These are phyloP conservation scores for Xenotilapia caudafasciata DNA, from an alignment of 2,113 vertebrate species.

Conservation along the genomic window DNA sequence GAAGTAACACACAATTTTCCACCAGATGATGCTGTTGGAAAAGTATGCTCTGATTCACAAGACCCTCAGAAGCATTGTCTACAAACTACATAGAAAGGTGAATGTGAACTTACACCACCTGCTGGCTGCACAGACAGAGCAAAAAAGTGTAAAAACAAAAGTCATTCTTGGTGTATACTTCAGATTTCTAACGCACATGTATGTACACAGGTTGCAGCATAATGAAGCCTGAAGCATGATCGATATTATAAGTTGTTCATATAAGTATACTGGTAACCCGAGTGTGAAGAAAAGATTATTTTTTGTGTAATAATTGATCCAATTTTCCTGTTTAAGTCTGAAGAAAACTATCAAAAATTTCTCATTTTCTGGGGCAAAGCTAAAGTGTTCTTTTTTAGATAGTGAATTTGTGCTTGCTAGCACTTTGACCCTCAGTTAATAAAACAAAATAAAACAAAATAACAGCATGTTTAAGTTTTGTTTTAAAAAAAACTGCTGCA, in stretches of 20 bases:
- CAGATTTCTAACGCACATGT: neutral
- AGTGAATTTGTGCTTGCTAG: neutral
- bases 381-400: neutral
- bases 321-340: neutral
- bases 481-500: rapidly evolving
- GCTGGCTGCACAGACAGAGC: neutral
- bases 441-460: neutral
- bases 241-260: neutral
- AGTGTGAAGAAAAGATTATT: neutral
- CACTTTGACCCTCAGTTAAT: neutral
- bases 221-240: neutral
- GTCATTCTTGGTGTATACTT: neutral
- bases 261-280: neutral
- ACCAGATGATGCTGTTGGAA: constrained; percentile 15
- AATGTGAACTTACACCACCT: neutral
- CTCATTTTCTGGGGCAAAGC: neutral
- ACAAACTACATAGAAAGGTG: too few species aligned
- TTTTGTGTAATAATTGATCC: neutral
- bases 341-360: neutral
- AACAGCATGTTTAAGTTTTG: neutral
- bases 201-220: neutral
- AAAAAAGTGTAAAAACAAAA: neutral
- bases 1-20: neutral
- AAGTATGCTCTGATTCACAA: neutral
- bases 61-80: neutral